These are phyloP conservation scores for Amaurobius ferox DNA, from an alignment of 2,888 invertebrate genomes.

Conservation along the genomic window DNA sequence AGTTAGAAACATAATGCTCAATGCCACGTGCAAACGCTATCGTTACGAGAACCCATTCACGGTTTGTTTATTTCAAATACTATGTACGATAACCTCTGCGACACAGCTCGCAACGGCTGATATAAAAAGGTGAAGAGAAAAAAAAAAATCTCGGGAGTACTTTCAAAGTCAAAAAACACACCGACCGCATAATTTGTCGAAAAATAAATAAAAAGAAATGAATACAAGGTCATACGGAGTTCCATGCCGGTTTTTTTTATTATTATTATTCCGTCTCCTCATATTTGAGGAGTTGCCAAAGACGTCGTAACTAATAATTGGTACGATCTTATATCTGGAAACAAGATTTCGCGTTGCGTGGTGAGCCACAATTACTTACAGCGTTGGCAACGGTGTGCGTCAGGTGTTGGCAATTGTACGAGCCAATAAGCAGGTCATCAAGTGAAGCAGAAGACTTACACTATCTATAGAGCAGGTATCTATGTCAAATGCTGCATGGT, in stretches of 20 bases:
- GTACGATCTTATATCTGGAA: background rate
- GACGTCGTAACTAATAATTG: background rate
- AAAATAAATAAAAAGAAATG: background rate
- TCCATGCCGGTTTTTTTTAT: too few relatives aligned
- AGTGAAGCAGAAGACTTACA: too few relatives aligned
- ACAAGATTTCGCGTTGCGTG: background rate
- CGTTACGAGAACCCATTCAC: background rate
- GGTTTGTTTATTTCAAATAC: conserved; percentile 5
- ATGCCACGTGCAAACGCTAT: background rate
- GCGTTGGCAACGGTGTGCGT: background rate
- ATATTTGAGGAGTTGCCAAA: background rate
- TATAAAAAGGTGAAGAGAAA: background rate
- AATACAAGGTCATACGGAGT: background rate
- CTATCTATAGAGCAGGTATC: too few relatives aligned
- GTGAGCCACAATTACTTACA: background rate
- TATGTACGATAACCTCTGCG: background rate
- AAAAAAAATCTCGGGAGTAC: background rate
- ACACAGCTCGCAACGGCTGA: background rate
- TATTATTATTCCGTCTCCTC: background rate
- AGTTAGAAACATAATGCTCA: too few relatives aligned
- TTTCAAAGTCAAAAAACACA: background rate
- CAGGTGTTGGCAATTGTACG: background rate
- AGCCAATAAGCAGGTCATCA: background rate
- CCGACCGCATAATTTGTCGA: background rate
- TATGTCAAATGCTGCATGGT: too few relatives aligned